phyloP scores from a whole-genome alignment of 37 sponge, comb jelly and placozoan genomes.

The Geodia barretti region DNA sequence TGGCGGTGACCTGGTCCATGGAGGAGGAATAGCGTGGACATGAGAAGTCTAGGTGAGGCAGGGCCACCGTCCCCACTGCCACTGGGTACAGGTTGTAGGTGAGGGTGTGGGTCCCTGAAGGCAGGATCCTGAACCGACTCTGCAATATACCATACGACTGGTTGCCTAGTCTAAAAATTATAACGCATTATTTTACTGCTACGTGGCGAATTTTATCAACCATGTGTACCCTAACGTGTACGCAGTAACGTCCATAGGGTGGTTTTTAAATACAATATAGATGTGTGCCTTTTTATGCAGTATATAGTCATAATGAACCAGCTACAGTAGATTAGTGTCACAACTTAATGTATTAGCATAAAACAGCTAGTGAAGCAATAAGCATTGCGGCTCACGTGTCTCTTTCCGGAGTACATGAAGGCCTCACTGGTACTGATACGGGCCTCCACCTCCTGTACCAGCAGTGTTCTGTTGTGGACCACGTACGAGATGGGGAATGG shows the following conservation, averaged over 20 bases:
- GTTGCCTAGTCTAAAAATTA: too few relatives aligned
- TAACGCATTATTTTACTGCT: too few relatives aligned
- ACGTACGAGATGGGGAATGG: constrained; percentile 39
- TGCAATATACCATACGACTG: too few relatives aligned
- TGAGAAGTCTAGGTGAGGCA: constrained; percentile 57
- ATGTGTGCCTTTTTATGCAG: too few relatives aligned
- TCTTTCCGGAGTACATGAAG: constrained; percentile 86
- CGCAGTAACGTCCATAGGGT: too few relatives aligned
- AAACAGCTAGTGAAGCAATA: neutral
- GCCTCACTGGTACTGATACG: constrained; percentile 67
- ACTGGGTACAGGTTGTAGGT: constrained; percentile 69
- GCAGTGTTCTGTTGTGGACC: constrained; percentile 63
- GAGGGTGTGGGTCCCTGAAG: constrained; percentile 36
- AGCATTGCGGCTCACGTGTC: constrained; percentile 46
- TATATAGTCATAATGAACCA: too few relatives aligned
- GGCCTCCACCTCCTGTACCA: constrained; percentile 90
- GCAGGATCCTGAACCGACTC: constrained; percentile 67
- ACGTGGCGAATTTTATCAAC: too few relatives aligned
- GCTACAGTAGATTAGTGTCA: neutral
- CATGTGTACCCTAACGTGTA: neutral
- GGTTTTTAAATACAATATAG: too few relatives aligned
- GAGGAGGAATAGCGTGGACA: constrained; percentile 12
- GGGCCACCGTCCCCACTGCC: constrained; percentile 32
- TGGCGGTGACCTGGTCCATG: neutral
- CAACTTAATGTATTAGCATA: neutral